These are phyloP conservation scores for Pteromalus puparum DNA, from an alignment of 1,140 invertebrate species.

Conservation along the genomic window DNA sequence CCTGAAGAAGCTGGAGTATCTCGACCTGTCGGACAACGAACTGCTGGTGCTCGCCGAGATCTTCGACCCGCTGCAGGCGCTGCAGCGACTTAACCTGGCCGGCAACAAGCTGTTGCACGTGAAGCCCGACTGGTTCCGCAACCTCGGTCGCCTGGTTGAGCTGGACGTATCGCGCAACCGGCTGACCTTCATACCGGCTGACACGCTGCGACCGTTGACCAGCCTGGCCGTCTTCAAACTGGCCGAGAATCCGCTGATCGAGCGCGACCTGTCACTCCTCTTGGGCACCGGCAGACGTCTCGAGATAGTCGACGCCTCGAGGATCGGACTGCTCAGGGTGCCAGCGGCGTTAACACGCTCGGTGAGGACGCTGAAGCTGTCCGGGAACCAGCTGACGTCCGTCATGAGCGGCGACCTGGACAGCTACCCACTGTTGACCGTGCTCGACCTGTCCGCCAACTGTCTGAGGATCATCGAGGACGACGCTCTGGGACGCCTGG, in stretches of 20 bases:
- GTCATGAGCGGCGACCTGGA: constrained; percentile 91
- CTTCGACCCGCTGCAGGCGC: constrained; percentile 76
- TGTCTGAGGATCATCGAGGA: constrained; percentile 86
- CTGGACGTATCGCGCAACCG: constrained; percentile 87
- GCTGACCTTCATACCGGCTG: constrained; percentile 81
- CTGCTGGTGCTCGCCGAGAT: constrained; percentile 78
- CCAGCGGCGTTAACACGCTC: constrained; percentile 90
- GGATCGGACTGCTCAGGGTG: constrained; percentile 85
- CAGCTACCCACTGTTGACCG: constrained; percentile 89
- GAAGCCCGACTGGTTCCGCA: constrained; percentile 78
- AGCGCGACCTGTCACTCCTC: constrained; percentile 79
- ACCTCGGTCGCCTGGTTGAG: constrained; percentile 82
- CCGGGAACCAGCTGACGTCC: constrained; percentile 84
- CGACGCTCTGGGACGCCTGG: constrained; percentile 88
- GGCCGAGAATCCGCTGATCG: constrained; percentile 82
- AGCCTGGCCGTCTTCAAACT: constrained; percentile 86
- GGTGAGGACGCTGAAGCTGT: constrained; percentile 85
- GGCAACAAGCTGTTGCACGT: constrained; percentile 80
- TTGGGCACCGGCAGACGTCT: constrained; percentile 83
- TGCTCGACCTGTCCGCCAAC: constrained; percentile 89
- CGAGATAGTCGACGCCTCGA: constrained; percentile 88
- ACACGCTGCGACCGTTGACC: constrained; percentile 83
- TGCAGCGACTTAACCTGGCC: constrained; percentile 84
- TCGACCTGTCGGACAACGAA: constrained; percentile 81
- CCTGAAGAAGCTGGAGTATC: constrained; percentile 69